phyloP scores from a whole-genome alignment of 2,113 vertebrate genomes.

The Anser brachyrhynchus region DNA sequence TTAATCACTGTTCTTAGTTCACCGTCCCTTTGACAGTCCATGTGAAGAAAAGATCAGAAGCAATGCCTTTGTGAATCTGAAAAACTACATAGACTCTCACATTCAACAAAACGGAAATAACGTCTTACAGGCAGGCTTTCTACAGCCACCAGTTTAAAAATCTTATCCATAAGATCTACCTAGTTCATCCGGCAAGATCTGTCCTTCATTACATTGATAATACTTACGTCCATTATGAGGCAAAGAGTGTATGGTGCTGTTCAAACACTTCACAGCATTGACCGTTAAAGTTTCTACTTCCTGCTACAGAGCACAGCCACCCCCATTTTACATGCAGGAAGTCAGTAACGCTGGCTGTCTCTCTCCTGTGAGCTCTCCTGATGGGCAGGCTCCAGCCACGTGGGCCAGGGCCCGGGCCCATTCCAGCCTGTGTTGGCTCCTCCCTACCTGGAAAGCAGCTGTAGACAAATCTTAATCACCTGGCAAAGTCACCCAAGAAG shows the following conservation, averaged over 20 bases:
- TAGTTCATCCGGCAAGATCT: not conserved
- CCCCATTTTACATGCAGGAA: not conserved
- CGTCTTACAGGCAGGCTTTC: accelerated
- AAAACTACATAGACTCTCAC: not conserved
- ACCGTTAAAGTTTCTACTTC: not conserved
- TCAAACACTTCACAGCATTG: accelerated
- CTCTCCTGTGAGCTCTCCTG: not conserved
- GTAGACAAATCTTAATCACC: not conserved
- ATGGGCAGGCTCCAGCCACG: not conserved
- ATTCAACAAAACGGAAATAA: not conserved
- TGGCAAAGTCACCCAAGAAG: not conserved
- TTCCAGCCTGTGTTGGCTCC: not conserved
- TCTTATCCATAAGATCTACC: not conserved
- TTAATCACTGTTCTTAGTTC: not conserved
- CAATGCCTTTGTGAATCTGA: not conserved
- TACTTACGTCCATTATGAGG: not conserved
- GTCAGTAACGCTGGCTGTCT: accelerated
- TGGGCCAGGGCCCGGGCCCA: not conserved
- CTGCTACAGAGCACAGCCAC: not conserved
- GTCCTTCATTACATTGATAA: not conserved
- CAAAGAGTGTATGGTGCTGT: accelerated
- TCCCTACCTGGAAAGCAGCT: not conserved
- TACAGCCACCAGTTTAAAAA: not conserved
- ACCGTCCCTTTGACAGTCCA: not conserved
- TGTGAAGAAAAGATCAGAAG: not conserved